Conservation (phyloP, 1,140 invertebrate species). For the Cyphomyrmex costatus region DNA sequence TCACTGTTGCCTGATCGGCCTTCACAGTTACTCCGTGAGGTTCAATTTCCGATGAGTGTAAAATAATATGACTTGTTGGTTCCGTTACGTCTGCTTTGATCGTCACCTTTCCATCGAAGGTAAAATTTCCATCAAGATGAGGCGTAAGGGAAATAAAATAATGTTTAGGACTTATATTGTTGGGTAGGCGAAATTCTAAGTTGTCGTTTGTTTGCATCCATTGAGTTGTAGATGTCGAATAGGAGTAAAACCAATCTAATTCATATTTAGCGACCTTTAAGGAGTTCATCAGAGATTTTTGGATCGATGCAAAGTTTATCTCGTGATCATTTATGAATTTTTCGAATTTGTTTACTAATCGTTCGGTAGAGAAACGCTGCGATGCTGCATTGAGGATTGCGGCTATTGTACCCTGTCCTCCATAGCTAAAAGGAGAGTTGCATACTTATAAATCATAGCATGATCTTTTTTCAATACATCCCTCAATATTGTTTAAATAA, state of each 20-base stretch:
- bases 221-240: slow-evolving; percentile 38
- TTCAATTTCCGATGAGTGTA: slow-evolving; percentile 86
- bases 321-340: slow-evolving; percentile 58
- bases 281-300: slow-evolving; percentile 54
- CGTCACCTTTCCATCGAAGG: slow-evolving; percentile 85
- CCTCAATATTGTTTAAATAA: background rate
- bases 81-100: slow-evolving; percentile 84
- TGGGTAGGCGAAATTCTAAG: slow-evolving; percentile 72
- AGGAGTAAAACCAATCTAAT: slow-evolving; percentile 59
- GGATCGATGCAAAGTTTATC: slow-evolving; percentile 6
- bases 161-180: slow-evolving; percentile 65
- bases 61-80: slow-evolving; percentile 85
- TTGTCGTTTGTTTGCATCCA: background rate
- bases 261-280: slow-evolving; percentile 74
- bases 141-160: slow-evolving; percentile 67
- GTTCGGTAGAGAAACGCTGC: slow-evolving; percentile 70
- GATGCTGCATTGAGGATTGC: slow-evolving; percentile 71
- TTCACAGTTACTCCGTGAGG: slow-evolving; percentile 66
- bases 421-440: slow-evolving; percentile 71
- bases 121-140: slow-evolving; percentile 82
- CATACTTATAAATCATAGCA: slow-evolving; percentile 4
- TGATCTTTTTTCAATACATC: slow-evolving; percentile 67
- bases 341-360: slow-evolving; percentile 67
- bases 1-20: background rate
- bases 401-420: slow-evolving; percentile 56